Base-by-base conservation (phyloP, 2,113 vertebrate genomes). In the Vimba vimba region DNA sequence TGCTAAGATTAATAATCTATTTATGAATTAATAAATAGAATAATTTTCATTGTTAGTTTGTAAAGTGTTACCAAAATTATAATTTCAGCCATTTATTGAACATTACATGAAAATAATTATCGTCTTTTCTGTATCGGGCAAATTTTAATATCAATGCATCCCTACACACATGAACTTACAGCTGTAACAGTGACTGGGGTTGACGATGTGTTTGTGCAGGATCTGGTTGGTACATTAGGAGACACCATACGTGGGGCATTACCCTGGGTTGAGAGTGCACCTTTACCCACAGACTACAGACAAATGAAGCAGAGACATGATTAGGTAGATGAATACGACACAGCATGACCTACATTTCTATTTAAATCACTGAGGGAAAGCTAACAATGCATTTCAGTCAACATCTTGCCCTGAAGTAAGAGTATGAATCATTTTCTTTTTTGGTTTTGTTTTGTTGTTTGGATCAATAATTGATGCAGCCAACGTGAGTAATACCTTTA, bases 401-500 rank as follows among this genome's bases (percentile, higher is more conserved):
- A 45, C 17, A 79, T 45, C 25, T 52, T 25, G 43, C 68, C 82
- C 50, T 59, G 82, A 23, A 83, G 82, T 55, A 7, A 83, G 50
- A n/a, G 66, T 59, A 73, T 59, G 15, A 71, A 83, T 73, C 50
- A 74, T 71, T 30, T 33, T 82, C 66, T 21, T 15, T 17, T 50
- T 50, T 15, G 4, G 43, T 43, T 43, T 83, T 71, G 50, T 73
- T 50, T 71, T 83, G 79, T 82, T 50, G 79, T 81, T 81, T 47
- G 43, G 80, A 82, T 82, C 64, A 83, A 83, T 83, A 73, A 83
- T 62, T 50, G 68, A 80, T 73, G 57, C 10, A 59, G 30, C 64
- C 80, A 36, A 71, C 50, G 30, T 59, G 36, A 89, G 13, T 68
- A 84, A 43, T 79, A 89, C 88, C 88, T 87, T 89, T 47, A 83